A percentile compares a stretch with the other conserved stretches of the same genome.
Evolutionary conservation across 2,888 invertebrate genomes (phyloP).

Genomic region (Dolichopus griseipennis): DNA sequence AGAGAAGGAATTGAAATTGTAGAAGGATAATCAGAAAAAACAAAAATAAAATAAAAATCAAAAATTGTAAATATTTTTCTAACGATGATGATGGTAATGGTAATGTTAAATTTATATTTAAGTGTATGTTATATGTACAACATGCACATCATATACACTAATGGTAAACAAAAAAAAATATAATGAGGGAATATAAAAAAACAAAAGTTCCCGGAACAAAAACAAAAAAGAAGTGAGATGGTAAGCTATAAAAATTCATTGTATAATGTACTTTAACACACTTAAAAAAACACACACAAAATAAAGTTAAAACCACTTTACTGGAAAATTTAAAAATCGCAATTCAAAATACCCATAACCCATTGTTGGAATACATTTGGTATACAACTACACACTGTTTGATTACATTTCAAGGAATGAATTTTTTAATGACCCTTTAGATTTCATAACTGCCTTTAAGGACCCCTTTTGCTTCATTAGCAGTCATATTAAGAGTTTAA

Average conservation of each 20-base stretch:
- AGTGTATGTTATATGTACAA: neutral
- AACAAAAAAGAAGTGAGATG: neutral
- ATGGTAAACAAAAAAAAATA: too few relatives aligned
- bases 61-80: neutral
- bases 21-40: neutral
- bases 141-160: neutral
- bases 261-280: neutral
- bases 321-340: too few relatives aligned
- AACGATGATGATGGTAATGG: neutral
- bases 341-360: too few relatives aligned
- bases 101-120: neutral
- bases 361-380: too few relatives aligned
- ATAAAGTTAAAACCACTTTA: too few relatives aligned
- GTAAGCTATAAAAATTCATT: neutral
- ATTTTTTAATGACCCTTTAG: too few relatives aligned
- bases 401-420: too few relatives aligned
- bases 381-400: too few relatives aligned
- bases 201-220: neutral
- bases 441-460: too few relatives aligned
- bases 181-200: neutral
- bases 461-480: too few relatives aligned
- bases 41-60: neutral
- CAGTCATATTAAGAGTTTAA: too few relatives aligned
- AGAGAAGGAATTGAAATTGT: neutral
- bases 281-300: too few relatives aligned